These are phyloP conservation scores for Cataglyphis altisquamis DNA, from an alignment of 2,888 invertebrate genomes.

Conservation along the genomic window DNA sequence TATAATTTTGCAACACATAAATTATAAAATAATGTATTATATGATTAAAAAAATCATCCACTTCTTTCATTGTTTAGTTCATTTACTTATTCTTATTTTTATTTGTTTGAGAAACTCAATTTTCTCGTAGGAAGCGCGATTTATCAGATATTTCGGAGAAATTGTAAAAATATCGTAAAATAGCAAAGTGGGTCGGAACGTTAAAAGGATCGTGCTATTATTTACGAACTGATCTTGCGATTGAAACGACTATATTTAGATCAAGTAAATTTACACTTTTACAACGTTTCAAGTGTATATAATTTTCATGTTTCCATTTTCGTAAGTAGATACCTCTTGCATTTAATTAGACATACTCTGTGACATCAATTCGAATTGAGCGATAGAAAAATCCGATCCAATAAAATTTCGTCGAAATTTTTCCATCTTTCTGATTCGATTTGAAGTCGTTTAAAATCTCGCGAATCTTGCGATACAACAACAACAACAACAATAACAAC, in stretches of 20 bases:
- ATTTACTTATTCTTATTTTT: neutral
- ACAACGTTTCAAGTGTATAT: conserved; percentile 14
- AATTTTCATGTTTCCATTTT: conserved; percentile 9
- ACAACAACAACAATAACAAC: conserved; percentile 32
- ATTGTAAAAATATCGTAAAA: conserved; percentile 45
- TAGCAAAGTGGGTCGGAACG: conserved; percentile 39
- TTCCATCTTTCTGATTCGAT: neutral
- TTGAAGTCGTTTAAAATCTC: conserved; percentile 16
- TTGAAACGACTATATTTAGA: conserved; percentile 25
- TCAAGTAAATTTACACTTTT: neutral
- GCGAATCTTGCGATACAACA: neutral
- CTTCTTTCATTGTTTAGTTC: neutral
- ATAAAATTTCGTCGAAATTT: neutral
- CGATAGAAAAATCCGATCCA: neutral
- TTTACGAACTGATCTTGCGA: conserved; percentile 39
- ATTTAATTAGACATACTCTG: too few species aligned
- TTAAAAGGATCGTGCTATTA: conserved; percentile 41
- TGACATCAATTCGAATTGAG: neutral
- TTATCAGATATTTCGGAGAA: conserved; percentile 23
- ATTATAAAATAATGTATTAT: neutral
- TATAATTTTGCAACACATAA: neutral
- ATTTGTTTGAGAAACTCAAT: neutral
- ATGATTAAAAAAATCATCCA: neutral
- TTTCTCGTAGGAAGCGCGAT: conserved; percentile 5
- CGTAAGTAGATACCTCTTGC: neutral